Conservation (phyloP, 1,140 invertebrate genomes). For the Chelonus insularis region DNA sequence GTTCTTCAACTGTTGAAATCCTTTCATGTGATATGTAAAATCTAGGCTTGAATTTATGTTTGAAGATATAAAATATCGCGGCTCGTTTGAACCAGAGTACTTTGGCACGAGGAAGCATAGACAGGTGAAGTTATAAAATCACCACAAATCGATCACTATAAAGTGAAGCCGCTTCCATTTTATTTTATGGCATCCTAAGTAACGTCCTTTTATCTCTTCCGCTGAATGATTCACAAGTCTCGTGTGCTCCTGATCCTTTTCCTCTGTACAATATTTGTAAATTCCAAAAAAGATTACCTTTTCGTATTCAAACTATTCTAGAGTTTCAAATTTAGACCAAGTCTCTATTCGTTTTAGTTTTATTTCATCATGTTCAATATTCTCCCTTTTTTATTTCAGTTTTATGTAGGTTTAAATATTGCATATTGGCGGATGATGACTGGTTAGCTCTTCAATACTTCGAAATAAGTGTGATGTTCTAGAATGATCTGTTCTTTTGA, state of each 20-base stretch:
- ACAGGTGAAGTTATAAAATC: slow-evolving; percentile 57
- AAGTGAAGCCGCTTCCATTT: slow-evolving; percentile 46
- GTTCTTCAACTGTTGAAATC: slow-evolving; percentile 5
- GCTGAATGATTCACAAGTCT: slow-evolving; percentile 43
- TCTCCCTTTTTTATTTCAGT: too few species aligned
- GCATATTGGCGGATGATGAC: too few species aligned
- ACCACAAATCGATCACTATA: slow-evolving; percentile 57
- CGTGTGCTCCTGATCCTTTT: neutral
- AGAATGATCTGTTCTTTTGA: too few species aligned
- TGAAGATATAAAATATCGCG: slow-evolving; percentile 49
- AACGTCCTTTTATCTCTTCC: slow-evolving; percentile 52
- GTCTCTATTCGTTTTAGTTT: too few species aligned
- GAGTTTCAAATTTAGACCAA: too few species aligned
- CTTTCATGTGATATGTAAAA: slow-evolving; percentile 45
- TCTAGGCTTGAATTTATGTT: slow-evolving; percentile 45
- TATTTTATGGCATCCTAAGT: slow-evolving; percentile 46
- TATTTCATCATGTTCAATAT: too few species aligned
- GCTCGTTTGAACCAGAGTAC: slow-evolving; percentile 51
- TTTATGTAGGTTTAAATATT: too few species aligned
- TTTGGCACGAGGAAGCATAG: slow-evolving; percentile 26
- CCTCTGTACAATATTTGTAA: neutral
- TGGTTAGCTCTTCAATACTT: too few species aligned
- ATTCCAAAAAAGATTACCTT: too few species aligned
- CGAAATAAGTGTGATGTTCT: too few species aligned
- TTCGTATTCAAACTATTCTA: too few species aligned